These are phyloP conservation scores for Ifrita kowaldi DNA, from an alignment of 2,113 vertebrate species.

Conservation along the genomic window DNA sequence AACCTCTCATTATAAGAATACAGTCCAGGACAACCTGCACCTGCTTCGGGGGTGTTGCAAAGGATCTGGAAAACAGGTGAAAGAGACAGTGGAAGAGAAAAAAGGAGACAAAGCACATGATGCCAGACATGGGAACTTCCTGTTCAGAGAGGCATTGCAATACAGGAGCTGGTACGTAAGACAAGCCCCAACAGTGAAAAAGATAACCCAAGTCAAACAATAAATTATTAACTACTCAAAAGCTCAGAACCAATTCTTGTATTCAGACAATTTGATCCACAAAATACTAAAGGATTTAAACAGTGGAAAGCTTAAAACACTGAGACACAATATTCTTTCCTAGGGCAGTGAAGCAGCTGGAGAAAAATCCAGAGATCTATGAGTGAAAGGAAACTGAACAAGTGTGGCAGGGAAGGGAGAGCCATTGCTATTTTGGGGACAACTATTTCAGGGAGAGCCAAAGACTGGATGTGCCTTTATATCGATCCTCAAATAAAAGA, in stretches of 20 bases:
- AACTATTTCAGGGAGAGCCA: neutral
- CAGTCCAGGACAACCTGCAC: slow-evolving; percentile 94
- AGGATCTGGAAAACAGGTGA: slow-evolving; percentile 77
- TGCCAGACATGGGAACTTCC: neutral
- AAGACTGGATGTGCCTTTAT: neutral
- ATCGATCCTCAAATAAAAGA: neutral
- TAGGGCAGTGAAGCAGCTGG: neutral
- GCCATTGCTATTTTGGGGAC: neutral
- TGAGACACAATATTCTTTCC: neutral
- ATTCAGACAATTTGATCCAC: neutral
- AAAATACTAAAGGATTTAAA: neutral
- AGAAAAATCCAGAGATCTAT: neutral
- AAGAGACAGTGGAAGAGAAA: neutral
- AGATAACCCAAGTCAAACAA: neutral
- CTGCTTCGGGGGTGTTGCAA: slow-evolving; percentile 92
- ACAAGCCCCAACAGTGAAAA: neutral
- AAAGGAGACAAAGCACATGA: neutral
- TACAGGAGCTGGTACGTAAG: neutral
- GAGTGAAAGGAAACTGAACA: neutral
- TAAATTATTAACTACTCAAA: neutral
- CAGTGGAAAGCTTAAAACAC: neutral
- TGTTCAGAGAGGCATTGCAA: neutral
- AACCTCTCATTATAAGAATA: slow-evolving; percentile 89
- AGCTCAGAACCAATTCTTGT: neutral
- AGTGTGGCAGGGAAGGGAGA: neutral